Conservation (phyloP, 2,797 vertebrate species). For the Pangasius mekongensis region DNA sequence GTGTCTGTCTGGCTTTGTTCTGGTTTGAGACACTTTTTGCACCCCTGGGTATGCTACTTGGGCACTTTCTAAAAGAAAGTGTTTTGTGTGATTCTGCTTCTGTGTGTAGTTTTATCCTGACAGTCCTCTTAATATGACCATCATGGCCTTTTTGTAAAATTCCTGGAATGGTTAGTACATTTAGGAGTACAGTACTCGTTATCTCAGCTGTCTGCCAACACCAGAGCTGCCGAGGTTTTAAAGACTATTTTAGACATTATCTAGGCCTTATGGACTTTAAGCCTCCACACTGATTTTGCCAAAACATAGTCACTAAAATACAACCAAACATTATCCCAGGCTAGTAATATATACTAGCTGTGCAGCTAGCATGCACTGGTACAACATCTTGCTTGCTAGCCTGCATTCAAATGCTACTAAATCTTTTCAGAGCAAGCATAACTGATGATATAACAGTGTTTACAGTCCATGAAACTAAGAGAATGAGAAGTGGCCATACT, state of each 20-base stretch:
- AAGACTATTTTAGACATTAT: constrained; percentile 13
- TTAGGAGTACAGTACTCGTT: constrained; percentile 4
- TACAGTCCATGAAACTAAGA: neutral
- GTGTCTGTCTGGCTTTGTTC: neutral
- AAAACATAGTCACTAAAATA: neutral
- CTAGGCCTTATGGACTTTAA: neutral
- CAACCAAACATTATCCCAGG: neutral
- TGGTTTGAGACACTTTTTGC: neutral
- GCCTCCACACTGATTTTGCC: neutral
- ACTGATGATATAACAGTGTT: neutral
- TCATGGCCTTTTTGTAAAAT: neutral
- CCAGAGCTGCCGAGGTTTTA: neutral
- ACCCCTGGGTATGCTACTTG: neutral
- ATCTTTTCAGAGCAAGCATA: neutral
- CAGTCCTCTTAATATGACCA: neutral
- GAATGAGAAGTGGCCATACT: neutral
- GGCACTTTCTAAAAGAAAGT: neutral
- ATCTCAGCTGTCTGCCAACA: neutral
- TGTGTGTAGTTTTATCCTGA: neutral
- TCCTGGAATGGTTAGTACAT: neutral
- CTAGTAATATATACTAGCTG: neutral
- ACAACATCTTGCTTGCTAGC: neutral
- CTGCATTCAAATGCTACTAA: neutral
- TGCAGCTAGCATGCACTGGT: too few species aligned
- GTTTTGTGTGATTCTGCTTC: neutral